Evolutionary conservation across 2,888 invertebrate species (phyloP).

Genomic region (Aleiodes alternator): DNA sequence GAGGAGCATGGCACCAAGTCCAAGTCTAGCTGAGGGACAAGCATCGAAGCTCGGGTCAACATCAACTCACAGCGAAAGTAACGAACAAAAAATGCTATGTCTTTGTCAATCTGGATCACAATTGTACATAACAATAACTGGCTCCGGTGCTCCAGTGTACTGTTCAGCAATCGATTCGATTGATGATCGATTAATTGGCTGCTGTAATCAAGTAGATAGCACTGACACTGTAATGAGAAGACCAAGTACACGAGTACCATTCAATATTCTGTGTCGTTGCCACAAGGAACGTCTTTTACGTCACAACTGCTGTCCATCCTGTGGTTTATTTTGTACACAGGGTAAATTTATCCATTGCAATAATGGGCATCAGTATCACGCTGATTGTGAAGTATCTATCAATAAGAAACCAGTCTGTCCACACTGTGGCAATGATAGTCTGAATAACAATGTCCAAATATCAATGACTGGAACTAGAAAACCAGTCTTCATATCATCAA

Average conservation of each 20-base stretch:
- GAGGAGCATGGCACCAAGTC: conserved; percentile 72
- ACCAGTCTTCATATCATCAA: conserved; percentile 81
- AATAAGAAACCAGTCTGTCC: conserved; percentile 80
- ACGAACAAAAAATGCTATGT: conserved; percentile 74
- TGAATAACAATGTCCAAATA: conserved; percentile 79
- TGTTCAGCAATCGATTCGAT: conserved; percentile 88
- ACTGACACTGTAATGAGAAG: conserved; percentile 80
- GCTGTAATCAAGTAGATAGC: conserved; percentile 82
- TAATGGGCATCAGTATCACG: conserved; percentile 88
- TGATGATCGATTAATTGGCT: conserved; percentile 86
- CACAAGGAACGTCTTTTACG: conserved; percentile 85
- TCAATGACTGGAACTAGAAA: conserved; percentile 80
- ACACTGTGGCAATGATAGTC: conserved; percentile 82
- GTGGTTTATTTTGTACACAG: conserved; percentile 93
- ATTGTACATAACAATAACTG: conserved; percentile 77
- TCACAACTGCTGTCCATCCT: conserved; percentile 94
- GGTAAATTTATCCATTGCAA: conserved; percentile 90
- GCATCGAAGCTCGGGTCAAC: conserved; percentile 75
- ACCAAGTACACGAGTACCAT: conserved; percentile 86
- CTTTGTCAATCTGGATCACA: conserved; percentile 77
- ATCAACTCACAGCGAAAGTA: conserved; percentile 71
- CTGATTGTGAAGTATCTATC: conserved; percentile 83
- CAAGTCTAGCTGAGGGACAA: conserved; percentile 73
- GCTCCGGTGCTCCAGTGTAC: conserved; percentile 78
- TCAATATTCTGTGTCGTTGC: conserved; percentile 86